Evolutionary conservation across 2,113 vertebrate genomes (phyloP), one percentile per base, ranked within the genome.

Genomic region (Prietella phreatophila): DNA sequence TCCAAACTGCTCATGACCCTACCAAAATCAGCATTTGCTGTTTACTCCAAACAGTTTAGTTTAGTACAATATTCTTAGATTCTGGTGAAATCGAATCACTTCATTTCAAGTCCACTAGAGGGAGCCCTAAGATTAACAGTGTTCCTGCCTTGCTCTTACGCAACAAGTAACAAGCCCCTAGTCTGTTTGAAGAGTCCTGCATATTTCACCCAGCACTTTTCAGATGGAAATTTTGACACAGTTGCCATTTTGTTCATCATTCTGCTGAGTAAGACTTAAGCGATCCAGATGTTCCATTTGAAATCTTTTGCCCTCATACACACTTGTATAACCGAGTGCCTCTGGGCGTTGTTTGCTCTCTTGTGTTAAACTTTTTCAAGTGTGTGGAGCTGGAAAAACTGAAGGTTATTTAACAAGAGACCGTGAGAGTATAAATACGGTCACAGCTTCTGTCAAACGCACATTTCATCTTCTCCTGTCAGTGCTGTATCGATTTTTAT

Each of bases 251-350:
- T 89, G 2, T 25, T 69, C 25, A 61, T 87, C 20, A 73, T 85
- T 87, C 76, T 89, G 90, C 85, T 50, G 42, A 86, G 75, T 85
- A 55, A 63, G 39, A 36, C 50, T 79, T 90, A 80, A 87, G 67
- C 20, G 55, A 82, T 88, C 78, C 90, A 90, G 82, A 90, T 88
- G 87, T 86, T 89, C 78, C 65, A 61, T 90, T 85, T 89, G 86
- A 82, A 85, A 42, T 8, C 6, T 55, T 84, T 79, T 89, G 88
- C 85, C 86, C 50, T 87, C 9, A 36, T 60, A 63, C n/a, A 67
- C 9, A 85, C 33, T 91, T 91, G 89, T 80, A 90, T 91, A 89
- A 92, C 42, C 1, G n/a, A 33, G 83, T 56, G 39, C 56, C 82
- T 84, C n/a, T 78, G 47, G 88, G 81, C n/a, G 39, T 80, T 88